phyloP scores from a whole-genome alignment of 2,797 vertebrate species.

The Centroberyx gerrardi region DNA sequence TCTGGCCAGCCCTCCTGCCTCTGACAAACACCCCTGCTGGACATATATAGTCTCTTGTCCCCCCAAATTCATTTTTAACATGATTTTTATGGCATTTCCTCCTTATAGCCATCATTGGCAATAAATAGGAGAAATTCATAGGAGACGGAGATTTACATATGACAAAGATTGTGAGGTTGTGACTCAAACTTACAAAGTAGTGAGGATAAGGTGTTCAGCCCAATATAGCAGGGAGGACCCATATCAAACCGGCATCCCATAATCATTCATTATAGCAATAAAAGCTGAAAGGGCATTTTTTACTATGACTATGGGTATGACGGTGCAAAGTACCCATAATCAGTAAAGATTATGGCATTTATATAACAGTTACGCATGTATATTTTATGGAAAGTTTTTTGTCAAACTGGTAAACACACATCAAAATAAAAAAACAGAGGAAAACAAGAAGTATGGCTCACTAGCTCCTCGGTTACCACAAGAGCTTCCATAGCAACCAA shows the following conservation, averaged over 20 bases:
- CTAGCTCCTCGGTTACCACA: conserved; percentile 16
- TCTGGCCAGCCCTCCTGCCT: conserved; percentile 74
- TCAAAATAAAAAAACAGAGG: background rate
- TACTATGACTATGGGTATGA: background rate
- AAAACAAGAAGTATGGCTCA: background rate
- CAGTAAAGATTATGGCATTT: conserved; percentile 1
- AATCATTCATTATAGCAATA: background rate
- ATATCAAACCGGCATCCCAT: background rate
- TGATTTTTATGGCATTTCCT: background rate
- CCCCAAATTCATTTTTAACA: conserved; percentile 46
- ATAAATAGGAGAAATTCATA: background rate
- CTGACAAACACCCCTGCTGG: conserved; percentile 68
- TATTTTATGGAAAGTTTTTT: background rate
- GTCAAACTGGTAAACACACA: background rate
- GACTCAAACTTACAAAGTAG: background rate
- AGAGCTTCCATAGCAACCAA: conserved; percentile 11
- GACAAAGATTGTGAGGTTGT: background rate
- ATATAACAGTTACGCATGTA: background rate
- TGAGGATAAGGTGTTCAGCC: background rate
- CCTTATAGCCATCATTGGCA: background rate
- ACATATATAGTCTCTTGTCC: conserved; percentile 48
- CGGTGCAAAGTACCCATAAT: background rate
- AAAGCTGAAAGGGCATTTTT: background rate
- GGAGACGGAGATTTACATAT: background rate
- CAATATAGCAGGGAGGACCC: background rate